Percentiles rank a stretch among this genome's conserved stretches.
phyloP scores from a whole-genome alignment of 1,140 invertebrate genomes.

The Trinorchestia longiramus region DNA sequence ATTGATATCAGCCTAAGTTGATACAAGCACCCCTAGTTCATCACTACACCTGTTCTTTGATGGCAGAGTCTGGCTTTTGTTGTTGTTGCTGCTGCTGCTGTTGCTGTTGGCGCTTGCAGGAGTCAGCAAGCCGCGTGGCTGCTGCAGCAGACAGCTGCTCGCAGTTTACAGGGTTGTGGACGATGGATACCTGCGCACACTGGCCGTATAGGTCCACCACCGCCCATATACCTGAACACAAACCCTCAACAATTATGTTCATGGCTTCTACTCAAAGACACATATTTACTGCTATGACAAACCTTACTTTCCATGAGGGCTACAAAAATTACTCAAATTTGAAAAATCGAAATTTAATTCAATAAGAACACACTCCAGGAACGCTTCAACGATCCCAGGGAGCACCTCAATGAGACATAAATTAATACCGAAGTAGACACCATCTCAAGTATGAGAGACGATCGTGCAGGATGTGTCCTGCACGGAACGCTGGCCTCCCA shows the following conservation, averaged over 20 bases:
- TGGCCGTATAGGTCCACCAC: slow-evolving; percentile 95
- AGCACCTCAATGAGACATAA: no score
- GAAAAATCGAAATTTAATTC: no score
- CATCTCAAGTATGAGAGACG: no score
- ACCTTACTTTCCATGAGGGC: background rate
- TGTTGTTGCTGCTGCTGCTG: background rate
- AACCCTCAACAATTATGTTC: background rate
- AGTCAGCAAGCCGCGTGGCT: slow-evolving; percentile 57
- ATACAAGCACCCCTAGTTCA: no score
- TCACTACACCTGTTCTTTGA: background rate
- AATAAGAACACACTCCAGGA: no score
- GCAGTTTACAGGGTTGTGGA: slow-evolving; percentile 67
- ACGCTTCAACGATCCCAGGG: no score
- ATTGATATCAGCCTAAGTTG: no score
- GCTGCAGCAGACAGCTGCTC: slow-evolving; percentile 58
- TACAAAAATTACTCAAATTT: no score
- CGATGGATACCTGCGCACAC: slow-evolving; percentile 86
- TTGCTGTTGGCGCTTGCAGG: slow-evolving; percentile 53
- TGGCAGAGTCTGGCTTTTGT: background rate
- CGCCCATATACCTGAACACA: slow-evolving; percentile 81
- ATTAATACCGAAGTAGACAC: no score
- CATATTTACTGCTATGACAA: background rate
- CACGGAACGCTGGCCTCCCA: no score
- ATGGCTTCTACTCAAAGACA: background rate
- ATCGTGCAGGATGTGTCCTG: no score